These are phyloP conservation scores for Metridium senile DNA, from an alignment of 92 coral and sea anemone species.

Conservation along the genomic window DNA sequence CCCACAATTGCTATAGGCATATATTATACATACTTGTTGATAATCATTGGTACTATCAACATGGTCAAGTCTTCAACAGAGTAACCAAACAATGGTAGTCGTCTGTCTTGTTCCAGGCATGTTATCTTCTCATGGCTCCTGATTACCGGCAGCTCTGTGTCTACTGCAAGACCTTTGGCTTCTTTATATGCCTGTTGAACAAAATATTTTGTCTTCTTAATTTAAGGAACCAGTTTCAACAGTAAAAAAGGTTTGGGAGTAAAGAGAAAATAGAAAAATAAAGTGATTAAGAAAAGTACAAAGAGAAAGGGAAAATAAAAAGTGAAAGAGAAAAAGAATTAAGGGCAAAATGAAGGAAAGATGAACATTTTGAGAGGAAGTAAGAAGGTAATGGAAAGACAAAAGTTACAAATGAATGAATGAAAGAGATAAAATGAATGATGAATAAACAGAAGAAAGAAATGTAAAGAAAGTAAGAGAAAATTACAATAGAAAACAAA, in stretches of 20 bases:
- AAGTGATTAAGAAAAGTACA: not conserved
- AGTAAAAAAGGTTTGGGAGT: no score
- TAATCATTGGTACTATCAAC: constrained; percentile 89
- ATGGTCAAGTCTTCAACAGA: constrained; percentile 88
- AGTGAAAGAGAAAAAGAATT: no score
- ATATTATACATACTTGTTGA: constrained; percentile 71
- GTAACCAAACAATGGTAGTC: constrained; percentile 90
- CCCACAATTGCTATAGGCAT: not conserved
- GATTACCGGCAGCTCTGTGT: constrained; percentile 49
- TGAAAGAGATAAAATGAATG: not conserved
- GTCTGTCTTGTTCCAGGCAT: constrained; percentile 69
- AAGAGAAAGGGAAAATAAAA: not conserved
- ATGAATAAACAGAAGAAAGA: no score
- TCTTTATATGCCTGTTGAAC: constrained; percentile 46
- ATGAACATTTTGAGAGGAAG: no score
- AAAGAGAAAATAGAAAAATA: no score
- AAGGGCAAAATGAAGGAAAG: no score
- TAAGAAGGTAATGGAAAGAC: no score
- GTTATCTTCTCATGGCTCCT: constrained; percentile 48
- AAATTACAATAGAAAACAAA: no score
- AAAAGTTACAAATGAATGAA: not conserved
- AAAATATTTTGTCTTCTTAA: not conserved
- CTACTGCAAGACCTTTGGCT: constrained; percentile 51
- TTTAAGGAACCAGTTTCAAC: no score
- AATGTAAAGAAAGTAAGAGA: no score